Percentiles rank a stretch among this genome's conserved stretches.
Conservation (phyloP, 1,140 invertebrate species). For the Leptinotarsa undecemlineata region DNA sequence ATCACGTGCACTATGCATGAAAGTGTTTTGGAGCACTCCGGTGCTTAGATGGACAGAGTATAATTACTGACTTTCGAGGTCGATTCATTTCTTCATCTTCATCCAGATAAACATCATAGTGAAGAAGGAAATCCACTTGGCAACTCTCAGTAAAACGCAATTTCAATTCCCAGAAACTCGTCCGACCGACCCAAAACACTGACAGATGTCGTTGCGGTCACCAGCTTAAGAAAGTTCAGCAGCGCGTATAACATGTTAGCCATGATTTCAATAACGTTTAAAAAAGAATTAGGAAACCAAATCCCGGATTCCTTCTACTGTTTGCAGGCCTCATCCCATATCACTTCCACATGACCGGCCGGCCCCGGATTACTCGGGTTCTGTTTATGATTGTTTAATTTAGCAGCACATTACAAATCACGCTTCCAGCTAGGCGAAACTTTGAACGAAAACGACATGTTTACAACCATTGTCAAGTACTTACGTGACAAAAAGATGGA, state of each 20-base stretch:
- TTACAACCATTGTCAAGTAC: constrained; percentile 35
- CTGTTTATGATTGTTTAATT: constrained; percentile 40
- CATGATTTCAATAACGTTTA: constrained; percentile 25
- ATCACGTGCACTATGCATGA: no score
- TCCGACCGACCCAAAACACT: neutral
- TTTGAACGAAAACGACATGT: constrained; percentile 34
- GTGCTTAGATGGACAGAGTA: no score
- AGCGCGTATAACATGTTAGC: constrained; percentile 17
- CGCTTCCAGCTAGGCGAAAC: constrained; percentile 7
- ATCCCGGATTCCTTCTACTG: constrained; percentile 17
- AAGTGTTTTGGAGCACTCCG: no score
- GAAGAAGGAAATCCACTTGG: no score
- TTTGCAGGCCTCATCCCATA: constrained; percentile 20
- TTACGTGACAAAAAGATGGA: constrained; percentile 37
- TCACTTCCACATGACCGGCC: constrained; percentile 22
- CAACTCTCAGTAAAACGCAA: no score
- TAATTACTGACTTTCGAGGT: no score
- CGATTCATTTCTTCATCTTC: no score
- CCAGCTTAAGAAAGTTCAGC: constrained; percentile 8
- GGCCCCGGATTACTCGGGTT: constrained; percentile 31
- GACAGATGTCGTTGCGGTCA: no score
- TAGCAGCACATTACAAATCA: constrained; percentile 27
- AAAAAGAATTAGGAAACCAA: constrained; percentile 28
- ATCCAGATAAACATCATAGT: neutral
- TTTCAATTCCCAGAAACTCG: neutral